Evolutionary conservation across 2,797 vertebrate species (phyloP).

Genomic region (Smutsia gigantea): DNA sequence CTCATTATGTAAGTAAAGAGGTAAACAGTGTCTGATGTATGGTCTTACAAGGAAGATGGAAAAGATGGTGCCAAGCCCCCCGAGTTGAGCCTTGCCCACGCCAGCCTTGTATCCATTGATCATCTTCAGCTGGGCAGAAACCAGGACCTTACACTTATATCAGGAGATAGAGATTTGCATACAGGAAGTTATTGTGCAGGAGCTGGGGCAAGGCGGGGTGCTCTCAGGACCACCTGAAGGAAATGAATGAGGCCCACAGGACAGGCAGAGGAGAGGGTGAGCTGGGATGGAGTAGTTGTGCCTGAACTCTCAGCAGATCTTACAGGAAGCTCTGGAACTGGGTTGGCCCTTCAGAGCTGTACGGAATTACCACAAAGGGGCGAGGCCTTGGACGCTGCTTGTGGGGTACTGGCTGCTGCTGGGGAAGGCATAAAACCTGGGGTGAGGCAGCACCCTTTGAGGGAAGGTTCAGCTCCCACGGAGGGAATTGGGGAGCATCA

Average conservation of each 20-base stretch:
- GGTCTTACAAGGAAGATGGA: not conserved
- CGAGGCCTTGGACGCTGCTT: not conserved
- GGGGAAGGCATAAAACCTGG: not conserved
- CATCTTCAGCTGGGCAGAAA: not conserved
- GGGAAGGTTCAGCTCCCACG: not conserved
- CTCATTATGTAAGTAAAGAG: constrained; percentile 31
- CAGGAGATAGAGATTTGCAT: not conserved
- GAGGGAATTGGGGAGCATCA: not conserved
- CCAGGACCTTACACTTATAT: not conserved
- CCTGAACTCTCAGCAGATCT: not conserved
- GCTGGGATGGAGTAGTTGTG: not conserved
- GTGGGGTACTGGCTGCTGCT: not conserved
- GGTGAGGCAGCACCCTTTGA: not conserved
- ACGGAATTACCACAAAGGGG: not conserved
- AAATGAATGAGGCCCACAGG: not conserved
- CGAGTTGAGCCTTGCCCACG: not conserved
- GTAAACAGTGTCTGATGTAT: not conserved
- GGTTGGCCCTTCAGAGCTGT: not conserved
- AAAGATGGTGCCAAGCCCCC: not conserved
- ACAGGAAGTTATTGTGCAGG: not conserved
- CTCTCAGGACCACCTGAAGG: not conserved
- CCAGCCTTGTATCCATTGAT: not conserved
- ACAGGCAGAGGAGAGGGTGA: not conserved
- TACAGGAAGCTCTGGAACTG: not conserved
- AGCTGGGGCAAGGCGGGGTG: not conserved